These are phyloP conservation scores for Myotis davidii DNA, from an alignment of 2,113 vertebrate genomes.

Conservation along the genomic window DNA sequence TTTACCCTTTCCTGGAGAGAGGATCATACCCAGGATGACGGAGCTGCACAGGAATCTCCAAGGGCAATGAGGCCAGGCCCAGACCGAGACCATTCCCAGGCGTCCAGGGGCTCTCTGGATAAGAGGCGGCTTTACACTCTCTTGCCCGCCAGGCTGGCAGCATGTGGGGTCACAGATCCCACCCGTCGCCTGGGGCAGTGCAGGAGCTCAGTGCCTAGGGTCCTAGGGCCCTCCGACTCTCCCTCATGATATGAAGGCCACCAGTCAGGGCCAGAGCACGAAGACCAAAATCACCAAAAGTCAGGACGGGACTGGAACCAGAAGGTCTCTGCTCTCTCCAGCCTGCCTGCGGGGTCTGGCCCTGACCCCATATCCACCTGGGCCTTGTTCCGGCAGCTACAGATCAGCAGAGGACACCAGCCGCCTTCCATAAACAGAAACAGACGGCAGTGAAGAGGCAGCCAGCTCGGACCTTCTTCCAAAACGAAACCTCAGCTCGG, in stretches of 20 bases:
- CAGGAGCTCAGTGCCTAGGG: not conserved
- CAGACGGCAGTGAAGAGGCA: not conserved
- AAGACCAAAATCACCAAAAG: not conserved
- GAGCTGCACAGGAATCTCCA: not conserved
- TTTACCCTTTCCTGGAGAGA: not conserved
- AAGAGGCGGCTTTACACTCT: not conserved
- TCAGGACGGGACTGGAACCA: not conserved
- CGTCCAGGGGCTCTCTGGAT: not conserved
- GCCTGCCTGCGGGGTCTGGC: not conserved
- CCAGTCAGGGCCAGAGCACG: not conserved
- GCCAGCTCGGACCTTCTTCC: not conserved
- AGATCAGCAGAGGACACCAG: not conserved
- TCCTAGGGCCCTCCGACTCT: not conserved
- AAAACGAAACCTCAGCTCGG: not conserved
- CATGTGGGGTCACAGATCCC: fast-evolving
- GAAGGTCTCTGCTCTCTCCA: not conserved
- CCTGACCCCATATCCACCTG: too few relatives aligned
- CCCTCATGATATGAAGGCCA: not conserved
- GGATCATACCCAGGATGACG: not conserved
- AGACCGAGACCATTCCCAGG: not conserved
- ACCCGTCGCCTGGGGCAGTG: fast-evolving
- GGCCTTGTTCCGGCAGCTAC: not conserved
- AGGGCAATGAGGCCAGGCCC: not conserved
- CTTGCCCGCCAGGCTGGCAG: not conserved
- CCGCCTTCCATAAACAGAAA: not conserved